Evolutionary conservation across 2,113 vertebrate genomes (phyloP), one percentile per base, ranked within the genome.

Genomic region (Reinhardtius hippoglossoides): DNA sequence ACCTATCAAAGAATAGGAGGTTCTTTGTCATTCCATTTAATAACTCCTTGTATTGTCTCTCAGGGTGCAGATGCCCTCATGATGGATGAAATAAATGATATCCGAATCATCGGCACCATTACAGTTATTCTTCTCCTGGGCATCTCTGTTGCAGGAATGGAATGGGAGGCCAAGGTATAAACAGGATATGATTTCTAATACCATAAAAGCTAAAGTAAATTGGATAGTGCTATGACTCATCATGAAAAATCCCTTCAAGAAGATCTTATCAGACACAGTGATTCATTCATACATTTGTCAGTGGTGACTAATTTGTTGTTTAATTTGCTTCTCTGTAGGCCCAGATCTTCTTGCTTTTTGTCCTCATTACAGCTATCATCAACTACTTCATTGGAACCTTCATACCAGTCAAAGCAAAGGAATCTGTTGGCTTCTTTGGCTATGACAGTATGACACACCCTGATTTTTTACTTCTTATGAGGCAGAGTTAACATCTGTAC

Each of bases 121-220:
- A 99, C 98, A 0, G 94, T 99, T 2, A 96, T 99, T 40, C 57
- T 97, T 26, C 93, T 99, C 8, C 88, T 99, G 56, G 98, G 97
- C 3, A 99, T 99, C 89, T 99, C 98, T 0, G 95, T 99, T 59
- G 98, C 98, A 44, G 98, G 98, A 80, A 99, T 99, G 98, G 98
- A 99, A 63, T 99, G 98, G 98, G 98, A 99, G 92, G 96, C 98
- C 66, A 99, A 99, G 94, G 98, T 99, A 93, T 16, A 66, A 71
- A 10, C 54, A 7, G 9, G 14, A 3, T 68, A 40, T 37, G 35
- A 9, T 67, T 14, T 42, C 21, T 59, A 20, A 42, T 56, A 42
- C 27, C 20, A 13, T 16, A 31, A 4, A 46, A 40, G 26, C 23
- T 37, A 21, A 59, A 15, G 23, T 35, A 4, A 58, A 42, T 7